Evolutionary conservation across 2,888 invertebrate species (phyloP), one percentile per base, ranked within the genome.

Genomic region (Drosophila demipolita): DNA sequence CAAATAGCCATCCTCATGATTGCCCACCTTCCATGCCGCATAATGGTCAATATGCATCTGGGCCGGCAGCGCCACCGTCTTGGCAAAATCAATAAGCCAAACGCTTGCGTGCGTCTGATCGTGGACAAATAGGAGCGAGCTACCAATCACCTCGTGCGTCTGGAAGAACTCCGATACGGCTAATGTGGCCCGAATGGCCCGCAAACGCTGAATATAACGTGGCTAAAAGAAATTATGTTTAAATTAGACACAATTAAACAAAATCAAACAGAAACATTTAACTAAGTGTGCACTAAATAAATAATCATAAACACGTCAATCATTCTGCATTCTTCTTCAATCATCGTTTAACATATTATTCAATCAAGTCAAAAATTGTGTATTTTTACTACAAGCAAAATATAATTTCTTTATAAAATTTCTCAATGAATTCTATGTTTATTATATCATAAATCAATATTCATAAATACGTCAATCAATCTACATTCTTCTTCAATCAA

Each of bases 61-160:
- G 1, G 95, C 95, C 0, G 98, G 97, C 42, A 99, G 94, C 17
- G 96, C 95, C 53, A 98, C 95, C 1, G 98, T 98, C 94, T 99
- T 99, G 55, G 99, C 99, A 92, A 99, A 99, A 93, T 99, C 99
- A 81, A 99, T 99, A 94, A 99, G 95, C 99, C 99, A 99, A 17
- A 98, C 96, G 74, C 97, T 97, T 35, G 98, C 97, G 91, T 96
- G 96, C 80, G 95, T 95, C 65, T 96, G 95, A 93, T 99, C 99
- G 94, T 98, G 99, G 62, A 99, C 98, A 92, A 99, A 98, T 66
- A 99, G 95, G 68, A 99, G 94, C 32, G 98, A 98, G 93, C 98
- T 98, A 75, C 98, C 98, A 86, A 98, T 98, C 57, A 99, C 95
- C 94, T 99, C 99, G 93, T 99, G 99, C 11, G 95, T 95, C 86